Percentiles rank a stretch among this genome's conserved stretches.
These are phyloP conservation scores for Candidula unifasciata DNA, from an alignment of 2,888 invertebrate genomes.

Conservation along the genomic window DNA sequence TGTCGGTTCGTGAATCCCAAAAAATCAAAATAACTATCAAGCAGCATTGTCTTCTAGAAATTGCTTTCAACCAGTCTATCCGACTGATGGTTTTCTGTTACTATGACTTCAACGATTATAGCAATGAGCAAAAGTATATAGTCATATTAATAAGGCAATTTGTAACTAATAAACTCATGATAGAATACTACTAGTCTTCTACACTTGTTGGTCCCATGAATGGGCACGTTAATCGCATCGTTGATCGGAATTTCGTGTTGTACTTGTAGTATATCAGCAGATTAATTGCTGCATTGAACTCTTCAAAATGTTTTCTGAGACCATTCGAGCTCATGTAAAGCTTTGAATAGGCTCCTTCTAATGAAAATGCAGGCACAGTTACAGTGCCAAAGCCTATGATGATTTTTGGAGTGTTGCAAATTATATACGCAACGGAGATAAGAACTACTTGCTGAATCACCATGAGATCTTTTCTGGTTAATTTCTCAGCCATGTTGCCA, in stretches of 20 bases:
- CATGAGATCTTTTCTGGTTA: constrained; percentile 7
- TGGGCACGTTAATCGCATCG: background rate
- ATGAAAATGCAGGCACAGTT: background rate
- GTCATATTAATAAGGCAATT: too few species aligned
- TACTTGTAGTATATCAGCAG: constrained; percentile 22
- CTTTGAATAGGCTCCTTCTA: background rate
- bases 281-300: constrained; percentile 2
- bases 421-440: constrained; percentile 11
- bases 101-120: too few species aligned
- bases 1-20: too few species aligned
- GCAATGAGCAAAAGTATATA: too few species aligned
- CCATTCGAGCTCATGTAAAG: background rate
- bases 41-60: too few species aligned
- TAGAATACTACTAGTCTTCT: too few species aligned
- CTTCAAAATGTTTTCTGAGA: constrained; percentile 3
- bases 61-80: too few species aligned
- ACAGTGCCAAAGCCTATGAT: background rate
- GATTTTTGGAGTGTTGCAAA: constrained; percentile 28
- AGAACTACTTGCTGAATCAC: constrained; percentile 34
- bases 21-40: too few species aligned
- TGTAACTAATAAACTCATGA: too few species aligned
- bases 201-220: too few species aligned
- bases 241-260: constrained; percentile 22
- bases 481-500: background rate
- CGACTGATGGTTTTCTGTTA: too few species aligned